These are phyloP conservation scores for Artibeus lituratus DNA, from an alignment of 2,797 vertebrate species.

Conservation along the genomic window DNA sequence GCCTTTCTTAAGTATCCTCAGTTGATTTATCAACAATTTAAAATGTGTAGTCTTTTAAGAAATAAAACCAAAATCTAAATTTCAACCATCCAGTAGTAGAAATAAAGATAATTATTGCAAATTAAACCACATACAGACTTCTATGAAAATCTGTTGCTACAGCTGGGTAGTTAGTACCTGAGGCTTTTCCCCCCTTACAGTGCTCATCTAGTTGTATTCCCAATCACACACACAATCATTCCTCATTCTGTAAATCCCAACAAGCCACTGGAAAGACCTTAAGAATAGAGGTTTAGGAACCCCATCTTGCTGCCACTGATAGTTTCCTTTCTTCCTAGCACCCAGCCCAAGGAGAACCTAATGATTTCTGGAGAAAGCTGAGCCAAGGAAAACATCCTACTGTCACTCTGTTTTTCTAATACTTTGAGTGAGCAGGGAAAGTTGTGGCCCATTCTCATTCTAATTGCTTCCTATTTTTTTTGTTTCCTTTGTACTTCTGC, in stretches of 20 bases:
- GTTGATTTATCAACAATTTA: constrained; percentile 51
- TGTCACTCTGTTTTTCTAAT: not conserved
- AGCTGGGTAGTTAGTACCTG: constrained; percentile 12
- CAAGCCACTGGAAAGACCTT: not conserved
- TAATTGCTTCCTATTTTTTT: not conserved
- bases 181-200: not conserved
- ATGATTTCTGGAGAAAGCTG: not conserved
- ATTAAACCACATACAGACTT: constrained; percentile 55
- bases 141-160: constrained; percentile 49
- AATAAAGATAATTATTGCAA: constrained; percentile 66
- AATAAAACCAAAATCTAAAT: not conserved
- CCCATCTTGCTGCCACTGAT: not conserved
- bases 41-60: constrained; percentile 32
- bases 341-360: not conserved
- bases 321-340: not conserved
- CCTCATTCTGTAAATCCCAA: not conserved
- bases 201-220: constrained; percentile 37
- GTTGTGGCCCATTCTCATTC: not conserved
- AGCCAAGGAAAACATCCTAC: not conserved
- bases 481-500: not conserved
- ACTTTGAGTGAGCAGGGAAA: not conserved
- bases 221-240: not conserved
- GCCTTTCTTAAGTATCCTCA: constrained; percentile 9
- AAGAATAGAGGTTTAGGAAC: not conserved
- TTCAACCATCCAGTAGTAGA: not conserved